Base-by-base conservation (phyloP, 1,140 invertebrate genomes). In the Aphis gossypii region DNA sequence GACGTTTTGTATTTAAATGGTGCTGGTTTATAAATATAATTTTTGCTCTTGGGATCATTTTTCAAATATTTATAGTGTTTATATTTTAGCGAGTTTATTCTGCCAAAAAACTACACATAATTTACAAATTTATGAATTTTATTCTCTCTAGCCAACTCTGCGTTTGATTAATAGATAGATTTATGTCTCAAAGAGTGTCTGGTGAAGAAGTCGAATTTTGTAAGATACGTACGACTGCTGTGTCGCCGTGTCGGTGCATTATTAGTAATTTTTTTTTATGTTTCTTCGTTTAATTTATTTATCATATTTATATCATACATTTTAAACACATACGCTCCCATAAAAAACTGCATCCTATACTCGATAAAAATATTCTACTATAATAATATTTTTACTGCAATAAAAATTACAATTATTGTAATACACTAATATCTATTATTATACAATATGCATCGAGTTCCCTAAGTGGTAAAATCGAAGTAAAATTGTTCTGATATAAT, bases 71-170 rank as follows among this genome's bases (percentile, higher is more conserved):
- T 46, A 87, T 87, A 48, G 30, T 88, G 60, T 88, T 51, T 88
- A 35, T 88, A 88, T 88, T 88, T 51, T 51, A 88, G 86, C 18
- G 18, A 88, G 86, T 48, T 51, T 20, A 88, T 46, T 41, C 23
- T 51, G 86, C 86, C 86, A 88, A 88, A 88, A 88, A 51, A 21
- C 6, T 51, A 35, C 86, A 35, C 38, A 51, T 88, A 51, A 88
- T 88, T 88, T 88, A 88, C 86, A 51, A 88, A 88, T 21, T n/a
- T 51, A 88, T n/a, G n/a, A 51, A 88, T 48, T 88, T 88, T 44
- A 38, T 38, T 86, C 83, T 44, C 44, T 88, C 5, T 88, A 88
- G 86, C 46, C 86, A 35, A 88, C 30, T 88, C n/a, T 51, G 38
- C 35, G 46, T 87, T 87, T 48, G 86, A 88, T 48, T 18, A 87